A percentile compares a stretch with the other conserved stretches of the same genome.
phyloP scores from a whole-genome alignment of 2,797 vertebrate species.

The Poecile montanus region DNA sequence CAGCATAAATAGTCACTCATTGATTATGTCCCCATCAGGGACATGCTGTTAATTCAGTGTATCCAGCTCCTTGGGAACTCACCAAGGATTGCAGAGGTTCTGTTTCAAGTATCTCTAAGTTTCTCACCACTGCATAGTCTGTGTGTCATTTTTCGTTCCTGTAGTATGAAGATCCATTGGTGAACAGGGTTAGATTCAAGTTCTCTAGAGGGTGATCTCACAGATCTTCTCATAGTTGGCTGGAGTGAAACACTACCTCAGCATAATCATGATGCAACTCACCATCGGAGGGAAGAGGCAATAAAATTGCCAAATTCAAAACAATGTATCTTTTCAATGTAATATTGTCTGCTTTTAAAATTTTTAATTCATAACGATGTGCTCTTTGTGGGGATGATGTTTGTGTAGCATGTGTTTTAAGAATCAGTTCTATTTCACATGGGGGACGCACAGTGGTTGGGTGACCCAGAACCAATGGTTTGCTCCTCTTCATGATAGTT shows the following conservation, averaged over 20 bases:
- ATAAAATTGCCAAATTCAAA: background rate
- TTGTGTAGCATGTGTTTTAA: background rate
- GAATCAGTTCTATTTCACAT: background rate
- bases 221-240: background rate
- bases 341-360: background rate
- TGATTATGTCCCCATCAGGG: background rate
- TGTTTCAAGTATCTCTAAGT: background rate
- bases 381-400: background rate
- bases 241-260: background rate
- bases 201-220: background rate
- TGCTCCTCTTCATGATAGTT: background rate
- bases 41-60: background rate
- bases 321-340: background rate
- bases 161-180: background rate
- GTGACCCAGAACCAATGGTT: background rate
- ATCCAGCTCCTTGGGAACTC: background rate
- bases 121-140: background rate
- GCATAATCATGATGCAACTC: background rate
- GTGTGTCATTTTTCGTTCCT: background rate
- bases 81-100: background rate
- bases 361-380: background rate
- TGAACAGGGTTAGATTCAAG: background rate
- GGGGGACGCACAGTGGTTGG: no score
- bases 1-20: background rate
- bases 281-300: background rate